Evolutionary conservation across 2,888 invertebrate genomes (phyloP), one percentile per base, ranked within the genome.

Genomic region (Lissonota sp.): DNA sequence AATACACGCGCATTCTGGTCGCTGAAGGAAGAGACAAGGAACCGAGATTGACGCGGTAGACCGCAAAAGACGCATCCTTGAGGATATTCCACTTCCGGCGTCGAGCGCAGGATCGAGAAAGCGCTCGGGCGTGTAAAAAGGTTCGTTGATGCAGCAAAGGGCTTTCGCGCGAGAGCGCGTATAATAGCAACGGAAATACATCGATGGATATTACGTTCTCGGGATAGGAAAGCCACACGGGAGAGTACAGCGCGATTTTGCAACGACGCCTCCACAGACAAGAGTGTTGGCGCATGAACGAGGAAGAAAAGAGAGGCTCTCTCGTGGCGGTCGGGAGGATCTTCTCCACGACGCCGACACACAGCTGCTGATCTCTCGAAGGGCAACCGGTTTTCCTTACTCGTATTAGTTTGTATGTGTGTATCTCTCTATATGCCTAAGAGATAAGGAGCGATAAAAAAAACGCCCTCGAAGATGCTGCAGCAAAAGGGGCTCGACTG

Each of bases 341-440:
- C 26, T 60, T 64, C 79, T 49, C 51, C 39, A 4, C 14, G 60
- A 66, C 49, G 81, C 78, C 81, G 78, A 74, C 78, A 74, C 77
- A 77, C 77, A 73, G 78, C 81, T 78, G 78, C 70, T 66, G 66
- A 74, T 81, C 70, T 26, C 26, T 62, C 70, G 81, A 74, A 66
- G 81, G 78, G 74, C 78, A 81, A 81, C 81, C 81, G 81, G 81
- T 81, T 78, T 26, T 81, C 66, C 73, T 76, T 71, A 6, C 55
- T 7, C 40, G 62, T 78, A 26, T 26, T 26, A 26, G 81, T 70
- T 64, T 58, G 49, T 58, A 44, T 44, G 44, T 26, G 53, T 53
- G 49, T 40, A n/a, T n/a, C n/a, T n/a, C n/a, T n/a, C n/a, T n/a
- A n/a, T n/a, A n/a, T n/a, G n/a, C n/a, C n/a, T n/a, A n/a, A 26